Base-by-base conservation (phyloP, 1,140 invertebrate species). In the Dysdera silvatica region DNA sequence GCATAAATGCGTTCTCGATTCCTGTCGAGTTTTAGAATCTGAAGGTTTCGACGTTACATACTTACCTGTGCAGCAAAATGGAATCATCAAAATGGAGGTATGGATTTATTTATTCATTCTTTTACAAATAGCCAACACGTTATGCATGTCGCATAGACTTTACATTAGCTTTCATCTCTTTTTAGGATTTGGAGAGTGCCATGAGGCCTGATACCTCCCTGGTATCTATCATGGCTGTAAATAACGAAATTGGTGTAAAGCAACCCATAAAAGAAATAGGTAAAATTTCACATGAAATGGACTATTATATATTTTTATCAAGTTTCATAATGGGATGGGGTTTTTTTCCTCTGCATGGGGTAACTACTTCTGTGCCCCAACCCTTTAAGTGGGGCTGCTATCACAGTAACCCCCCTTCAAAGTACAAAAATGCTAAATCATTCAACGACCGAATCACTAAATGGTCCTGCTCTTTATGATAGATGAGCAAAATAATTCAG, bases 1-100 rank as follows among this genome's bases (percentile, higher is more conserved):
- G 78, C 96, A 99, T 76, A 99, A 99, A 80, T 99, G 97, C 81
- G 96, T 99, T 16, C 78, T 99, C 68, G 97, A 99, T 82, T 99
- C 96, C 0, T 99, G 97, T 72, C 82, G 96, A 69, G 87, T 85
- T 16, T 77, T 99, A 57, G 92, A 99, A 81, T 85, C 84, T 20
- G 94, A 99, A 82, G 96, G 95, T 20, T 98, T 95, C 72, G 84
- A 87, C 70, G 85, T 99, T 0, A 98, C 96, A 10, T 99, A 99
- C 79, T 78, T 99, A 61, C 93, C 95, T 28, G 97, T 99, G 0
- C 77, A 86, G 69, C 73, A 79, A 65, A 94, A 91, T 80, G 97
- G 97, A 20, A 81, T 98, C 4, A 86, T 99, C 65, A 83, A 87
- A 73, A 66, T 99, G 23, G 78, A 80, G 71, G 79, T 78, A 66